A percentile compares a stretch with the other conserved stretches of the same genome.
These are phyloP conservation scores for Drosophila sordidula DNA, from an alignment of 2,888 invertebrate genomes.

Conservation along the genomic window DNA sequence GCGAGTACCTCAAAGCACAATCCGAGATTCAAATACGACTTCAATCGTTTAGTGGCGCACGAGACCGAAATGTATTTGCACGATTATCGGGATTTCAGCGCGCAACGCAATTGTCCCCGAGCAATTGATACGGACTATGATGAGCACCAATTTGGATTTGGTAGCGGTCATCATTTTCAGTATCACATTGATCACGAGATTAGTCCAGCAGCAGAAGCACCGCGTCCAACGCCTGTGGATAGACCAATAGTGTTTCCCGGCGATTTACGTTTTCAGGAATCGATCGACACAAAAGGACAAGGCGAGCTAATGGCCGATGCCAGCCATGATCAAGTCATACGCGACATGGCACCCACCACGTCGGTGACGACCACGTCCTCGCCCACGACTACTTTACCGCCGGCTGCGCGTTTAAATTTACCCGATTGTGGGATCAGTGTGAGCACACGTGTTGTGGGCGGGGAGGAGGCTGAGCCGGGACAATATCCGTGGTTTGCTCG, in stretches of 20 bases:
- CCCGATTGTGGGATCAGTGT: conserved; percentile 81
- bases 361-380: conserved; percentile 4
- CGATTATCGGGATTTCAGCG: conserved; percentile 79
- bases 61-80: conserved; percentile 68
- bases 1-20: conserved; percentile 1
- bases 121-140: conserved; percentile 70
- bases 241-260: conserved; percentile 70
- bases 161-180: conserved; percentile 37
- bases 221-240: conserved; percentile 46
- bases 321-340: conserved; percentile 3
- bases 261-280: conserved; percentile 67
- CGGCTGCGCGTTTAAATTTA: conserved; percentile 46
- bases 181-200: conserved; percentile 55
- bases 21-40: conserved; percentile 7
- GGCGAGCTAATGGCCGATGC: conserved; percentile 14
- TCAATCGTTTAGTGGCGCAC: conserved; percentile 22
- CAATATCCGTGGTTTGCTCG: conserved; percentile 88
- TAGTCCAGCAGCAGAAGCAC: background rate
- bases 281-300: conserved; percentile 18
- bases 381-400: background rate
- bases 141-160: conserved; percentile 27
- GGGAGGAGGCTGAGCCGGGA: conserved; percentile 85
- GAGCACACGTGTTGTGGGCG: conserved; percentile 85
- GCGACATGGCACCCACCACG: background rate
- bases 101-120: conserved; percentile 82